Conservation (phyloP, 2,888 invertebrate species). For the Ptychoptera albimana region DNA sequence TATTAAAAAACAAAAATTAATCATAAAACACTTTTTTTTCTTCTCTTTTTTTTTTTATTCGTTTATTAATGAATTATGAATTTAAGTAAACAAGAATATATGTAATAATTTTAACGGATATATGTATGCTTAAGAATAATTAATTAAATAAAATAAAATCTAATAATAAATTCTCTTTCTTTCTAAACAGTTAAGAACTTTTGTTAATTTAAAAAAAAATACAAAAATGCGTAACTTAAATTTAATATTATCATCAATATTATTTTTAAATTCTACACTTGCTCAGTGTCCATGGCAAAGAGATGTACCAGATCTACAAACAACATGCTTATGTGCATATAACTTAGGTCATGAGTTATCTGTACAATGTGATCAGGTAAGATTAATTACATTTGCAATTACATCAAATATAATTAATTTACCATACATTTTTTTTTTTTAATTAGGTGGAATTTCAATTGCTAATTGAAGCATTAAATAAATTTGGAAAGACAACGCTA, state of each 20-base stretch:
- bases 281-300: conserved; percentile 78
- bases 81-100: no score
- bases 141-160: no score
- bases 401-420: background rate
- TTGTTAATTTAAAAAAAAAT: background rate
- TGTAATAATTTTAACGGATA: no score
- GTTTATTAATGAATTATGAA: no score
- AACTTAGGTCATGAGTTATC: conserved; percentile 72
- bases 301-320: conserved; percentile 55
- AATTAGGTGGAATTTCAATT: conserved; percentile 55
- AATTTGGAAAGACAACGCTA: conserved; percentile 46
- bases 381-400: conserved; percentile 1
- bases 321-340: conserved; percentile 76
- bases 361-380: conserved; percentile 74
- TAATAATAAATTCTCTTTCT: no score
- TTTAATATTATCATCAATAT: conserved; percentile 15
- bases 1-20: no score
- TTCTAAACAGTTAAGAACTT: no score
- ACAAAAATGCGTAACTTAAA: conserved; percentile 4
- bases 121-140: no score
- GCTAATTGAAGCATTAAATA: conserved; percentile 56
- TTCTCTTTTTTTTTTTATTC: no score
- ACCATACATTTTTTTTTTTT: background rate
- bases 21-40: no score
- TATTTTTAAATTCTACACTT: conserved; percentile 17